Conservation (phyloP, 2,113 vertebrate genomes). For the Ophthalmolycus amberensis region DNA sequence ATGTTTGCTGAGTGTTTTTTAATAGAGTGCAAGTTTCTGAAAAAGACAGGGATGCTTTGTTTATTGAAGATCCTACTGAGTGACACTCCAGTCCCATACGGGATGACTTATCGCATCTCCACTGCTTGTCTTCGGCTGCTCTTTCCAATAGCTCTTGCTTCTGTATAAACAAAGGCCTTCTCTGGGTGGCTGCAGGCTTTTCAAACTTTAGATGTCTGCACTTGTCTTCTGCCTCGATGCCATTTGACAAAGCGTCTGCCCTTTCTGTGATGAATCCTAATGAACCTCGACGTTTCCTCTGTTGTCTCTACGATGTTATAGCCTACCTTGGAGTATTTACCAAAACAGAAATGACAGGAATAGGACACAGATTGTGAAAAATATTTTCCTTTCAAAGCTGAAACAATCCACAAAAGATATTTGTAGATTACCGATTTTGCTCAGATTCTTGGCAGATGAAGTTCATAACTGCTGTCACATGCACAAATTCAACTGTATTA, state of each 20-base stretch:
- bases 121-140: not conserved
- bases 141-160: conserved; percentile 31
- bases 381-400: too few species aligned
- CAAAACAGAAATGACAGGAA: not conserved
- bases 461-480: not conserved
- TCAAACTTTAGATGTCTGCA: conserved; percentile 49
- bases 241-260: conserved; percentile 3
- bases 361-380: not conserved
- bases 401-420: too few species aligned
- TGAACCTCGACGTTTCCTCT: conserved; percentile 15
- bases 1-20: conserved; percentile 5
- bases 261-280: conserved; percentile 2
- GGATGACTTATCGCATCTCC: conserved; percentile 25
- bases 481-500: too few species aligned
- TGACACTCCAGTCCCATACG: conserved; percentile 12
- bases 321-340: not conserved
- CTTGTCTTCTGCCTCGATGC: conserved; percentile 32
- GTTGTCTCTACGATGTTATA: not conserved
- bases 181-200: conserved; percentile 24
- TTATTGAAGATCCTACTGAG: conserved; percentile 28
- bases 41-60: conserved; percentile 6
- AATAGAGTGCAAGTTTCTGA: conserved; percentile 8
- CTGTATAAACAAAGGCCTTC: conserved; percentile 25
- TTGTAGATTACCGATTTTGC: too few species aligned
- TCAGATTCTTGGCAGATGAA: not conserved